phyloP scores from a whole-genome alignment of 2,888 invertebrate genomes.

The Hydropsyche betteni region DNA sequence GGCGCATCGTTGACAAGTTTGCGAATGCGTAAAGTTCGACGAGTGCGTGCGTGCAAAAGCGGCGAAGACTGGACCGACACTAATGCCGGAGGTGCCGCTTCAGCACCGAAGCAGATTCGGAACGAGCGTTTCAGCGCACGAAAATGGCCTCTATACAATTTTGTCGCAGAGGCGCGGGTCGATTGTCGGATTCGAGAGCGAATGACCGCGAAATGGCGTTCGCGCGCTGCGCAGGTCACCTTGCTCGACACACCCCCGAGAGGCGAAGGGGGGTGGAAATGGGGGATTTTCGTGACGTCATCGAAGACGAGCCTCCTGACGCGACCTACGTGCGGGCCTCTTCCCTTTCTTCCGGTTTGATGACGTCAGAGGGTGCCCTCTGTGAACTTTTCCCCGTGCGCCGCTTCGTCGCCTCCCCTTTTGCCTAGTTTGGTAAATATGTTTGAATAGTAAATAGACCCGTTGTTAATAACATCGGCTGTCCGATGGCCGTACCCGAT shows the following conservation, averaged over 20 bases:
- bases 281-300: conserved; percentile 22
- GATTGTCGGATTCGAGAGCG: too few species aligned
- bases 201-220: background rate
- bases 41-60: conserved; percentile 5
- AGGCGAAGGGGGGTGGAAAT: background rate
- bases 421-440: too few species aligned
- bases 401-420: too few species aligned
- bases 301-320: conserved; percentile 17
- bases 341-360: background rate
- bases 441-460: too few species aligned
- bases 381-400: too few species aligned
- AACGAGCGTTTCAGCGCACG: conserved; percentile 30
- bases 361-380: too few species aligned
- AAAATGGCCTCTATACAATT: conserved; percentile 31
- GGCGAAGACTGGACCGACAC: background rate
- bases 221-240: background rate
- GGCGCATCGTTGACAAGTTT: conserved; percentile 38
- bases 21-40: background rate
- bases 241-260: background rate
- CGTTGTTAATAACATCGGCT: too few species aligned
- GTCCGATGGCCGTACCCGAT: too few species aligned
- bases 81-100: background rate
- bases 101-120: conserved; percentile 22
- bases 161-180: background rate
- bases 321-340: conserved; percentile 1